A percentile compares a stretch with the other conserved stretches of the same genome.
phyloP scores from a whole-genome alignment of 2,888 invertebrate species.

The Athrips mouffetella region DNA sequence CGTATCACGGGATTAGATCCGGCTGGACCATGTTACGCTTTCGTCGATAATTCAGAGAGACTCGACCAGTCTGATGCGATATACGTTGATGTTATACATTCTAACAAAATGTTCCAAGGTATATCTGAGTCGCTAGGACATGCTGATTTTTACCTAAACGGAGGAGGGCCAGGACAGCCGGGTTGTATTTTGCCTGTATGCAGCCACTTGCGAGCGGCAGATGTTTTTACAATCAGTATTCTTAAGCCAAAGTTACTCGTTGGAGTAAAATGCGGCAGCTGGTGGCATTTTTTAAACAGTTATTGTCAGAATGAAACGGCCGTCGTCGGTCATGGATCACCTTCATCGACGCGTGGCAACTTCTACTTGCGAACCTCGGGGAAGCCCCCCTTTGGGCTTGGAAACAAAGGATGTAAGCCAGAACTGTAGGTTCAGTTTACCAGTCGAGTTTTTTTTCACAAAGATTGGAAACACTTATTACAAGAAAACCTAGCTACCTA shows the following conservation, averaged over 20 bases:
- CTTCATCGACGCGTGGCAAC: background rate
- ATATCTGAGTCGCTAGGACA: constrained; percentile 28
- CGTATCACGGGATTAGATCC: constrained; percentile 30
- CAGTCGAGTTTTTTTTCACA: too few relatives aligned
- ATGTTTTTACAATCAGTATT: background rate
- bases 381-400: background rate
- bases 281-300: background rate
- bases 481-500: too few relatives aligned
- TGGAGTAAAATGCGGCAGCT: background rate
- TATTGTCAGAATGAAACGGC: background rate
- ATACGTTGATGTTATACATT: constrained; percentile 26
- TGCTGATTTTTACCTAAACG: background rate
- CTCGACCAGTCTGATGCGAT: constrained; percentile 30
- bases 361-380: background rate
- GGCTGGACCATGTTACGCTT: constrained; percentile 32
- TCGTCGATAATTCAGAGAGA: constrained; percentile 26
- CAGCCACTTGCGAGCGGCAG: background rate
- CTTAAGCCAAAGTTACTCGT: background rate
- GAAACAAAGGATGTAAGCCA: background rate
- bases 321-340: background rate
- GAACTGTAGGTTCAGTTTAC: too few relatives aligned
- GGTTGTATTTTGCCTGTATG: background rate
- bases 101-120: constrained; percentile 31
- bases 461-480: too few relatives aligned
- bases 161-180: background rate